A percentile compares a stretch with the other conserved stretches of the same genome.
Conservation (phyloP, 2,888 invertebrate species). For the Conus canariensis region DNA sequence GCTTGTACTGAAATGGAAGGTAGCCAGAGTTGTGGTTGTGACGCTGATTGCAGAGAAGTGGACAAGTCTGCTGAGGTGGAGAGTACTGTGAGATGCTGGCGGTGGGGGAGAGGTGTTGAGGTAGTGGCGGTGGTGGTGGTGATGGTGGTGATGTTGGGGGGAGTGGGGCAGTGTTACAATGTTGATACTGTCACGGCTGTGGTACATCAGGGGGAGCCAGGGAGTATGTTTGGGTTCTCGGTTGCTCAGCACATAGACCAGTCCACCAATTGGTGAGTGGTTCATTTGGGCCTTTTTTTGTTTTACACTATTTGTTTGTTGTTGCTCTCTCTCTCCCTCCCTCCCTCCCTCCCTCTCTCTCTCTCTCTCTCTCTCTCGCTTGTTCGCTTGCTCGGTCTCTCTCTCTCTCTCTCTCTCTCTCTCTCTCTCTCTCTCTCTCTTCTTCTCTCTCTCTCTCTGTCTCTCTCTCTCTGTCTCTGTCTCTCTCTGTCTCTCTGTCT, state of each 20-base stretch:
- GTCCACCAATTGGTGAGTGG: slow-evolving; percentile 85
- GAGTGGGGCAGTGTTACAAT: slow-evolving; percentile 80
- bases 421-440: too few species aligned
- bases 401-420: neutral
- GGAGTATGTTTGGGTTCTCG: slow-evolving; percentile 93
- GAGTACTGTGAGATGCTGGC: neutral
- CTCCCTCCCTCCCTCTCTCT: neutral
- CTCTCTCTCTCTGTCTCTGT: too few species aligned
- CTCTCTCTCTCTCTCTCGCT: neutral
- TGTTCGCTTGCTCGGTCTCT: neutral
- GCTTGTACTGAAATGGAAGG: too few species aligned
- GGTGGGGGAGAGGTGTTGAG: neutral
- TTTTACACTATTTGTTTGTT: neutral
- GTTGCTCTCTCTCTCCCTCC: neutral
- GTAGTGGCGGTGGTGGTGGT: slow-evolving; percentile 32
- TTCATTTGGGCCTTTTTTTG: too few species aligned
- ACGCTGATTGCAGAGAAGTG: neutral
- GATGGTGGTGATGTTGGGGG: slow-evolving; percentile 30
- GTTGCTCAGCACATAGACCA: slow-evolving; percentile 88
- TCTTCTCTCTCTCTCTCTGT: too few species aligned
- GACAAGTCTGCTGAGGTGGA: neutral
- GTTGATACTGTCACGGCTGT: slow-evolving; percentile 88
- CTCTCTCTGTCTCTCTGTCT: too few species aligned
- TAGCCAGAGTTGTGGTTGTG: too few species aligned
- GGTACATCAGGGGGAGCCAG: slow-evolving; percentile 84